Conservation (phyloP, 1,140 invertebrate species). For the Melitaea cinxia region DNA sequence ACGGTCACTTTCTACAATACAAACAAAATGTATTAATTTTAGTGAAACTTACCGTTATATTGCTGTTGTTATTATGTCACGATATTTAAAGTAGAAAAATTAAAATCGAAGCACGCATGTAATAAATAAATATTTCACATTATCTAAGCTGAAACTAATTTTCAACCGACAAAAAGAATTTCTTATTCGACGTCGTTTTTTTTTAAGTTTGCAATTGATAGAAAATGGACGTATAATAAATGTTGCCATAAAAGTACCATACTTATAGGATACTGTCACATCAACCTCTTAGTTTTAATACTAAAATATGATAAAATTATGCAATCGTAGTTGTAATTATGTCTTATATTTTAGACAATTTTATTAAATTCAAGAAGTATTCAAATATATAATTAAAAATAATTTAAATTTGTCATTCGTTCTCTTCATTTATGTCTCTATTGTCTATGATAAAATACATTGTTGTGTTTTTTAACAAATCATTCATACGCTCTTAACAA, state of each 20-base stretch:
- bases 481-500: constrained; percentile 8
- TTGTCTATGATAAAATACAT: constrained; percentile 3
- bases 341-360: too few species aligned
- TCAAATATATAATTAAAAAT: too few species aligned
- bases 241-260: constrained; percentile 49
- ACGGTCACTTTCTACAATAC: constrained; percentile 73
- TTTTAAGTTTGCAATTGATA: constrained; percentile 74
- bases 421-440: not conserved
- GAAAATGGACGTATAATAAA: constrained; percentile 68
- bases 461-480: constrained; percentile 8
- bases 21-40: constrained; percentile 71
- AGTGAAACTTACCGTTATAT: constrained; percentile 69
- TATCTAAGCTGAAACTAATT: constrained; percentile 60
- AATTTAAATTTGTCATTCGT: too few species aligned
- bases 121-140: constrained; percentile 53
- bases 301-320: too few species aligned
- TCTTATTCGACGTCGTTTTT: constrained; percentile 75
- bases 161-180: constrained; percentile 67
- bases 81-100: constrained; percentile 45
- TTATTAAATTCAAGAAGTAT: too few species aligned
- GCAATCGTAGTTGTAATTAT: too few species aligned
- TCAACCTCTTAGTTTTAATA: too few species aligned
- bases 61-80: constrained; percentile 28
- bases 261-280: too few species aligned
- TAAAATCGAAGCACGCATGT: constrained; percentile 48